Evolutionary conservation across 1,140 invertebrate genomes (phyloP), one percentile per base, ranked within the genome.

Genomic region (Drosophila guanche): DNA sequence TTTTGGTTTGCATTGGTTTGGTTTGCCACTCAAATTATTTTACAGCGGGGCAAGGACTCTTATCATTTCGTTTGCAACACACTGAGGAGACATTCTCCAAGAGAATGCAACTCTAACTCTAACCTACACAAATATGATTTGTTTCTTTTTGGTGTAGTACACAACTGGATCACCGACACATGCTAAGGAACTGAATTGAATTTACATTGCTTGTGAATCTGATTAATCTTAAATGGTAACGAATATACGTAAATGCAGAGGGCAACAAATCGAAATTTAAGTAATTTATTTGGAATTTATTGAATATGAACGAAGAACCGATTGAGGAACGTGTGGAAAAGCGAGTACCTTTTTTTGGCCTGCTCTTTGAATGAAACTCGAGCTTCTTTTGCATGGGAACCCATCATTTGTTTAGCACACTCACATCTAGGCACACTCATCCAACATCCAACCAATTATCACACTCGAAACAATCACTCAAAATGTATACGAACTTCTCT

Each of bases 401-500:
- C 46, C 29, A 40, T 58, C n/a, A 72, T 55, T 80, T 66, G 10
- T 59, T 76, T 71, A 51, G 58, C 72, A 76, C 20, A 59, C 59
- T 27, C 5, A 58, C 46, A 59, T 22, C 22, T n/a, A 47, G 23
- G 27, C 52, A 46, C 43, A 57, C 20, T 23, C 37, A 57, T 51
- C 43, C 55, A 58, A 40, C 37, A 57, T 51, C 43, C 55, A 58
- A 61, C 54, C 58, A 81, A 69, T 76, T 51, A 73, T 62, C 45
- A 85, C 80, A 85, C 72, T 80, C 53, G 72, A 85, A 86, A 90
- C 86, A 90, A 90, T 90, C 86, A 90, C 75, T 79, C 80, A 74
- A 90, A 90, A 90, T 67, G 86, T 90, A 90, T 90, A 90, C 86
- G 86, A 90, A 86, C 88, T 90, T 90, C 86, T 86, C 42, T 76